Evolutionary conservation across 2,888 invertebrate genomes (phyloP), one percentile per base, ranked within the genome.

Genomic region (Cataglyphis albicans): DNA sequence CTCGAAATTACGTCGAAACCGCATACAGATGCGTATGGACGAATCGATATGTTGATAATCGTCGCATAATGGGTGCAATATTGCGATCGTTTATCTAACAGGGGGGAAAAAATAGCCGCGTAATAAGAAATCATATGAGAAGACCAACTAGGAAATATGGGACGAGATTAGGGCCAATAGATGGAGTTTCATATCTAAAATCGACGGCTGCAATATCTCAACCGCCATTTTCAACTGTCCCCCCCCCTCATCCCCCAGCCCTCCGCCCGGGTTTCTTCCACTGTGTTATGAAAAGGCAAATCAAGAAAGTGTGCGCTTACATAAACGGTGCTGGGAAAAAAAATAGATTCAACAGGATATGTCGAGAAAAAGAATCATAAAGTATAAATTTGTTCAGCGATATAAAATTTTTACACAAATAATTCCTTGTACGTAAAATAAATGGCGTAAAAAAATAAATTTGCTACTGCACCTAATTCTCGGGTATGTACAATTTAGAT

Each of bases 1-100:
- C 63, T 12, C 44, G n/a, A 82, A 70, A 83, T 63, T 44, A 57
- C 57, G 35, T 64, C 55, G 61, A 65, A 81, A 12, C 41, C 57
- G 18, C n/a, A 41, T 48, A 35, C 63, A 70, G 6, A 7, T 64
- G 48, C 21, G 44, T 65, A 59, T 41, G 41, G 63, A 44, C 55
- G 55, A 44, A 64, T 67, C 35, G 15, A 52, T 52, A 25, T 67
- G 78, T 83, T 84, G 82, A 84, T 84, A 84, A 84, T 82, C 84
- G 78, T 74, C 67, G 67, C 35, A 52, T 67, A 78, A 82, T 52
- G 72, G 41, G 61, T 32, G 75, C 29, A 61, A 61, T 76, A 70
- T 81, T 15, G 35, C 32, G 52, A 12, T 29, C 32, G 44, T 74
- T 75, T 72, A 25, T 68, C 35, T 29, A 35, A 32, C 67, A 38